phyloP scores from a whole-genome alignment of 2,113 vertebrate species.

The Plecotus auritus region DNA sequence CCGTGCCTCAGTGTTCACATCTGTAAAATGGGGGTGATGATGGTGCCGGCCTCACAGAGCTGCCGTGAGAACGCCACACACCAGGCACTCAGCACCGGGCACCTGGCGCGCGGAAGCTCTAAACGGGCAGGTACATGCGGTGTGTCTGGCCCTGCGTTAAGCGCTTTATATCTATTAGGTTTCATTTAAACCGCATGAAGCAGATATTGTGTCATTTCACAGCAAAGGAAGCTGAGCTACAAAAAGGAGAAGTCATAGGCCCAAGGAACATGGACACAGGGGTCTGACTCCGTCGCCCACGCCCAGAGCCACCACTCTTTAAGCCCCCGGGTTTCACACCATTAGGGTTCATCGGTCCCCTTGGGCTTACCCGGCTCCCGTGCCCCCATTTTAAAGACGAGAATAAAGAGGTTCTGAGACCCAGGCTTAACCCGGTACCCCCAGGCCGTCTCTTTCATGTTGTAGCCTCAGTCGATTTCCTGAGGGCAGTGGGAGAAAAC shows the following conservation, averaged over 20 bases:
- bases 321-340: neutral
- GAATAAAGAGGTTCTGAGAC: neutral
- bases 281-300: neutral
- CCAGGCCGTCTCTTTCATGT: neutral
- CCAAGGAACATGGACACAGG: fast-evolving
- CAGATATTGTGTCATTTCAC: neutral
- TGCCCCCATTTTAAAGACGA: neutral
- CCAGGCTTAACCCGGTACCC: neutral
- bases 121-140: fast-evolving
- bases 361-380: fast-evolving
- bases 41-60: neutral
- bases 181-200: neutral
- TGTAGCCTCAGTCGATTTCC: neutral
- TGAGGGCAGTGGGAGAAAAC: neutral
- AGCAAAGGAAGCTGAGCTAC: neutral
- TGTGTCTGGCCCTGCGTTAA: no score
- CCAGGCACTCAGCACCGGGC: neutral
- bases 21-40: neutral
- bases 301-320: fast-evolving
- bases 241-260: neutral
- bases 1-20: neutral
- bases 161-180: neutral
- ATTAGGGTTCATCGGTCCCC: neutral
- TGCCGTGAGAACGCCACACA: no score
- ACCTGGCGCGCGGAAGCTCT: fast-evolving